These are phyloP conservation scores for Heterodera filipjevi DNA, from an alignment of 2,888 invertebrate species.

Conservation along the genomic window DNA sequence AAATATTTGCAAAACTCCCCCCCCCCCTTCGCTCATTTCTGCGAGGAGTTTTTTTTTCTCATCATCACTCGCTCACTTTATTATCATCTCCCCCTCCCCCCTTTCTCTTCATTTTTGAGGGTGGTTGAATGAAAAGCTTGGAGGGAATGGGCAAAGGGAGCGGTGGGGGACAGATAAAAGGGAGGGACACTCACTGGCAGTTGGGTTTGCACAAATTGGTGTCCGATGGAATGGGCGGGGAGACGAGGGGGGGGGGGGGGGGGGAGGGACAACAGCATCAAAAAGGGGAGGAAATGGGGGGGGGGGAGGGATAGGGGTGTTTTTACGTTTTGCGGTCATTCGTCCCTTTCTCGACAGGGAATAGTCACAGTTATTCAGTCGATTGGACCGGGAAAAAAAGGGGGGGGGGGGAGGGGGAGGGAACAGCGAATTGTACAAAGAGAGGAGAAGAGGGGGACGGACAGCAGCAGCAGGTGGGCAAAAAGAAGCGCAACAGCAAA, in stretches of 20 bases:
- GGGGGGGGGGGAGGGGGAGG: too few relatives aligned
- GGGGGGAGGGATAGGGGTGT: neutral
- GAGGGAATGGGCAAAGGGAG: neutral
- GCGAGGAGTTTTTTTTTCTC: neutral
- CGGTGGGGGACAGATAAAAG: constrained; percentile 5
- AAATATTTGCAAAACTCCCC: constrained; percentile 17
- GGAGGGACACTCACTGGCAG: constrained; percentile 1
- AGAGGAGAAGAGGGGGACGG: too few relatives aligned
- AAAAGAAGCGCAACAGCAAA: neutral
- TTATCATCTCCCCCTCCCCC: constrained; percentile 1
- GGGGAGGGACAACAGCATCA: neutral
- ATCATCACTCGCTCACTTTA: constrained; percentile 11
- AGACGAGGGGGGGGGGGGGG: neutral
- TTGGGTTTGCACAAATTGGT: constrained; percentile 12
- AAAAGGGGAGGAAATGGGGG: neutral
- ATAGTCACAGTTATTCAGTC: neutral
- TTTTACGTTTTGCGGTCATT: constrained; percentile 10
- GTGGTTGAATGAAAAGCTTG: constrained; percentile 9
- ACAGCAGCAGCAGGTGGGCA: neutral
- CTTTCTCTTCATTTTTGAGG: neutral
- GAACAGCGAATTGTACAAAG: neutral
- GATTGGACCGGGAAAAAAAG: neutral
- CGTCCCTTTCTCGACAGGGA: neutral
- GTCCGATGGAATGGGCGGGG: neutral
- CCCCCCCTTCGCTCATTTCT: neutral